These are phyloP conservation scores for Eupithecia tripunctaria DNA, from an alignment of 2,888 invertebrate genomes.

Conservation along the genomic window DNA sequence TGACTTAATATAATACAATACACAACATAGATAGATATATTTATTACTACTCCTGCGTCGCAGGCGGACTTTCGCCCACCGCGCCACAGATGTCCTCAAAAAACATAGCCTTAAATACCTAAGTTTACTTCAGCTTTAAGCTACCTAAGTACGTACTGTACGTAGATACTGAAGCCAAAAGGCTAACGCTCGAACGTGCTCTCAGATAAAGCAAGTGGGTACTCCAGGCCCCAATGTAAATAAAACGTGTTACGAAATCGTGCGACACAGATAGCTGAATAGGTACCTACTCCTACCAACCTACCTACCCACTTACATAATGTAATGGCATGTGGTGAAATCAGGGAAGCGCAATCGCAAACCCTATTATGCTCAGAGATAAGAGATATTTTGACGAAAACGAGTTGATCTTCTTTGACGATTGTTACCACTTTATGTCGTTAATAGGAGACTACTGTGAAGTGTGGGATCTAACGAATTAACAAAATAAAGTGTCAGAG, in stretches of 20 bases:
- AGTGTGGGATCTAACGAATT: too few relatives aligned
- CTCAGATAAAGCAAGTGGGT: constrained; percentile 24
- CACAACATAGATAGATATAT: too few relatives aligned
- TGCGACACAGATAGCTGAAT: constrained; percentile 29
- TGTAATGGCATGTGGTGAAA: constrained; percentile 18
- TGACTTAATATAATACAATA: too few relatives aligned
- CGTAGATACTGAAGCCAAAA: not conserved
- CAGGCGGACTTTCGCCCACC: too few relatives aligned
- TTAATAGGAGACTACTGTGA: too few relatives aligned
- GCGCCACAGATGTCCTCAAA: too few relatives aligned
- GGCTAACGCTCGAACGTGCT: constrained; percentile 8
- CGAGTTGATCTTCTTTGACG: not conserved
- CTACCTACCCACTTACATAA: constrained; percentile 13
- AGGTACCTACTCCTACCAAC: not conserved
- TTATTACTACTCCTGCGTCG: too few relatives aligned
- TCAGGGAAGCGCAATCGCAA: constrained; percentile 16
- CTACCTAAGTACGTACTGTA: not conserved
- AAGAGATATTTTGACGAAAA: constrained; percentile 3
- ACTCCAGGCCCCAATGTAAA: constrained; percentile 26
- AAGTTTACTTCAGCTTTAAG: not conserved
- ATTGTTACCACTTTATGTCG: not conserved
- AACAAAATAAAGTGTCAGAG: too few relatives aligned
- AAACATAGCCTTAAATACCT: not conserved
- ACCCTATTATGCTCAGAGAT: constrained; percentile 1
- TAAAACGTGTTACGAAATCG: constrained; percentile 41